Evolutionary conservation across 37 sponge, comb jelly and placozoan genomes (phyloP).

Genomic region (Aplysina aerophoba): DNA sequence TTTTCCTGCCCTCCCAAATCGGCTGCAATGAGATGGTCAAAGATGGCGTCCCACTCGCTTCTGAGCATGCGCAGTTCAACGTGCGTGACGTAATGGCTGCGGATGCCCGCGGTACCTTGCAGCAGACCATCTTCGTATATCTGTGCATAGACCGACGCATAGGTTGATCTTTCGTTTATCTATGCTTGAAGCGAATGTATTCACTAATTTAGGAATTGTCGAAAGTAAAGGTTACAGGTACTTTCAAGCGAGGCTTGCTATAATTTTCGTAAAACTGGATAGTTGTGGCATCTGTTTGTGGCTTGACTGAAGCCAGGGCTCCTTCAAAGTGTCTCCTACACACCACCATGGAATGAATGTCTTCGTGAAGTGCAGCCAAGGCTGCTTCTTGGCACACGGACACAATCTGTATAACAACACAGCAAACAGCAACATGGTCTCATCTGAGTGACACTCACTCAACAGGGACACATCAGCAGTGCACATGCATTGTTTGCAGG

Average conservation of each 20-base stretch:
- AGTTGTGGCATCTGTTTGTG: constrained; percentile 64
- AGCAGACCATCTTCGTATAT: neutral
- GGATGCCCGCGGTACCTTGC: constrained; percentile 50
- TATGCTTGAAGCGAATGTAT: too few species aligned
- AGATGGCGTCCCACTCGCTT: constrained; percentile 3
- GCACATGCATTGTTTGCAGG: too few species aligned
- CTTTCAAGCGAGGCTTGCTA: constrained; percentile 22
- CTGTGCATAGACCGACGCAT: too few species aligned
- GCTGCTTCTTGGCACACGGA: constrained; percentile 92
- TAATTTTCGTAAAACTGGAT: constrained; percentile 70
- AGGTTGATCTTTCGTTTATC: too few species aligned
- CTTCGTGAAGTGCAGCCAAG: constrained; percentile 78
- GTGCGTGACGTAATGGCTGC: neutral
- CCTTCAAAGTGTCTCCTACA: constrained; percentile 53
- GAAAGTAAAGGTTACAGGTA: neutral
- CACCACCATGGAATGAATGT: constrained; percentile 49
- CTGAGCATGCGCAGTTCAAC: constrained; percentile 32
- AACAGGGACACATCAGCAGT: neutral
- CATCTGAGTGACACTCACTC: neutral
- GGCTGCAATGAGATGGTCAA: neutral
- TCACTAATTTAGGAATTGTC: neutral
- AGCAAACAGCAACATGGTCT: neutral
- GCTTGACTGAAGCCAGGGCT: constrained; percentile 61
- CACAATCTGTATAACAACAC: constrained; percentile 68
- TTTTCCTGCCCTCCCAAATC: neutral